phyloP scores from a whole-genome alignment of 2,888 invertebrate species.

The Lepeophtheirus nordmannii region DNA sequence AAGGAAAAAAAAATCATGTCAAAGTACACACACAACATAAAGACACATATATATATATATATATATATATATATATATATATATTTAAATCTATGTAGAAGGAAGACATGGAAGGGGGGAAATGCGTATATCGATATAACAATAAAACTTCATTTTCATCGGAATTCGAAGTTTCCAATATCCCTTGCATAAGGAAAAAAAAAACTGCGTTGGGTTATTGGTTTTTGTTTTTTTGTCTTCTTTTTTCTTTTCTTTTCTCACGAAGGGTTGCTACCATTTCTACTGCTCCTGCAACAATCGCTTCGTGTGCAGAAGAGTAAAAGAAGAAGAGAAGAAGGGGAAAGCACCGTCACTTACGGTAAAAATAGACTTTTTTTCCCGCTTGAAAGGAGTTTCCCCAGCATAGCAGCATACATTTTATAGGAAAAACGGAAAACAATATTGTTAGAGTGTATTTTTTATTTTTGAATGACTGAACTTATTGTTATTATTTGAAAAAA shows the following conservation, averaged over 20 bases:
- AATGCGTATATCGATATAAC: slow-evolving; percentile 6
- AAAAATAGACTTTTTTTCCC: too few species aligned
- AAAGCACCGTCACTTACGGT: too few species aligned
- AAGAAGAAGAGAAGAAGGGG: too few species aligned
- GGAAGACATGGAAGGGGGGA: too few species aligned
- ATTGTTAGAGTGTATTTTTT: background rate
- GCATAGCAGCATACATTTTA: background rate
- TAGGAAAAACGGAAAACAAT: slow-evolving; percentile 8
- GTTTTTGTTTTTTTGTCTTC: background rate
- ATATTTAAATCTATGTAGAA: too few species aligned
- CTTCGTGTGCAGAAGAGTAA: too few species aligned
- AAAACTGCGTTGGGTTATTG: background rate
- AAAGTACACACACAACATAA: background rate
- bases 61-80: background rate
- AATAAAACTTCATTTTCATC: slow-evolving; percentile 6
- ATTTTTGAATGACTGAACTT: slow-evolving; percentile 4
- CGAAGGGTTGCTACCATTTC: too few species aligned
- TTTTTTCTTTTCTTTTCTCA: background rate
- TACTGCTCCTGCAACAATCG: too few species aligned
- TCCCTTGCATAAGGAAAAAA: background rate
- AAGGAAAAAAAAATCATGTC: background rate
- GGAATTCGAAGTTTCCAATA: slow-evolving; percentile 5
- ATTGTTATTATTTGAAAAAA: background rate
- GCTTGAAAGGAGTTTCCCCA: too few species aligned
- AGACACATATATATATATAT: background rate